Percentiles rank a stretch among this genome's conserved stretches.
Evolutionary conservation across 2,888 invertebrate genomes (phyloP).

Genomic region (Cloeon dipterum): DNA sequence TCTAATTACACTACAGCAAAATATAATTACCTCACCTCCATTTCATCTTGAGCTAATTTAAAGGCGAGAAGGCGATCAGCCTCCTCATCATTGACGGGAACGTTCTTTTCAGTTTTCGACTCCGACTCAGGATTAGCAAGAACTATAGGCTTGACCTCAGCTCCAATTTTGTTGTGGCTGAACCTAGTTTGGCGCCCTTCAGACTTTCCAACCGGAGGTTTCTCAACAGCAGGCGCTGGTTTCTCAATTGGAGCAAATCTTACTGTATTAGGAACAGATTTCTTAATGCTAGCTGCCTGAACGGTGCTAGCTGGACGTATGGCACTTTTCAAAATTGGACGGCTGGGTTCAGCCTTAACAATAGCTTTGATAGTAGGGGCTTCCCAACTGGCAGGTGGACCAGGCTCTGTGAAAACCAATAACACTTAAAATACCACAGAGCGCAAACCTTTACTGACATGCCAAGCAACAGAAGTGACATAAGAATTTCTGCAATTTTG

Average conservation of each 20-base stretch:
- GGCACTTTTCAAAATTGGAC: conserved; percentile 13
- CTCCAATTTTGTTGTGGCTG: no score
- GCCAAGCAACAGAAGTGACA: conserved; percentile 4
- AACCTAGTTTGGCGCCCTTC: no score
- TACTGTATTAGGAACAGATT: conserved; percentile 10
- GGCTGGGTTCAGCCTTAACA: conserved; percentile 1
- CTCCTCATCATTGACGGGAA: conserved; percentile 1
- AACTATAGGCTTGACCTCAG: no score
- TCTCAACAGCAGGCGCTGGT: conserved; percentile 6
- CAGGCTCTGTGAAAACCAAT: conserved; percentile 21
- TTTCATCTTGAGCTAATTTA: conserved; percentile 5
- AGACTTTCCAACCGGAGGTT: no score
- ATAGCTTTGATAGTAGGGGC: conserved; percentile 7
- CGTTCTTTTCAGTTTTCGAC: background rate
- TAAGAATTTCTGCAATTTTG: conserved; percentile 1
- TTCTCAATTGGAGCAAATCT: no score
- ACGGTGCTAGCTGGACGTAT: conserved; percentile 22
- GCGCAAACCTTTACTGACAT: background rate
- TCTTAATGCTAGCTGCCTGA: conserved; percentile 13
- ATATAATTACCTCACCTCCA: background rate
- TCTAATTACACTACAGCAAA: no score
- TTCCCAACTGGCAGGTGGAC: conserved; percentile 22
- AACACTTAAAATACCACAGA: no score
- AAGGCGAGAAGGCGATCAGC: conserved; percentile 6
- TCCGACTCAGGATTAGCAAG: no score